phyloP scores from a whole-genome alignment of 1,140 invertebrate species.

The Ostrea denselamellosa region DNA sequence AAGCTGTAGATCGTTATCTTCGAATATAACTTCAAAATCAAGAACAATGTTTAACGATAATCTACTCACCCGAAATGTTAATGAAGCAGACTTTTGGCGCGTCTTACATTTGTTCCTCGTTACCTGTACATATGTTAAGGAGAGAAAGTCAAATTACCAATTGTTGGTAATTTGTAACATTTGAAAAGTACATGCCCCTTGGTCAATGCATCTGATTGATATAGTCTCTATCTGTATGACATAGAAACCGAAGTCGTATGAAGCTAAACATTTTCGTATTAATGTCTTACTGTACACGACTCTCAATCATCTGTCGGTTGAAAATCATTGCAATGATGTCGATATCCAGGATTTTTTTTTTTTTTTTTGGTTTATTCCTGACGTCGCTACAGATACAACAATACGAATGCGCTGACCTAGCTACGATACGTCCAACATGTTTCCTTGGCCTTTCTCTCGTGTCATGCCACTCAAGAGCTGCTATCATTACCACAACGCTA shows the following conservation, averaged over 20 bases:
- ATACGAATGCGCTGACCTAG: neutral
- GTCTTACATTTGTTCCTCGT: neutral
- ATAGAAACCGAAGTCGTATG: neutral
- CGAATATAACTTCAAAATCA: neutral
- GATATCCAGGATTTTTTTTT: too few relatives aligned
- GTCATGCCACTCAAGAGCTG: slow-evolving; percentile 10
- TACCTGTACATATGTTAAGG: neutral
- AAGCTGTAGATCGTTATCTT: neutral
- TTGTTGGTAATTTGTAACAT: neutral
- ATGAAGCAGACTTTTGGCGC: neutral
- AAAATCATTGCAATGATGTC: too few relatives aligned
- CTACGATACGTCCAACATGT: neutral
- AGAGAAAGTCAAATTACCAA: neutral
- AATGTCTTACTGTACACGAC: too few relatives aligned
- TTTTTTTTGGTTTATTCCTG: too few relatives aligned
- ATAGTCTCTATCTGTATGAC: neutral
- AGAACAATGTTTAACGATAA: neutral
- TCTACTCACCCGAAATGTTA: neutral
- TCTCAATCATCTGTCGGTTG: too few relatives aligned
- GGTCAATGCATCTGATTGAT: neutral
- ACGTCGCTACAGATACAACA: too few relatives aligned
- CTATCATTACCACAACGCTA: neutral
- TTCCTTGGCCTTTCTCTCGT: neutral
- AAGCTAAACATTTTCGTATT: too few relatives aligned
- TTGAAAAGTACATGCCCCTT: neutral